A percentile compares a stretch with the other conserved stretches of the same genome.
phyloP scores from a whole-genome alignment of 2,113 vertebrate species.

The Oryzias curvinotus region DNA sequence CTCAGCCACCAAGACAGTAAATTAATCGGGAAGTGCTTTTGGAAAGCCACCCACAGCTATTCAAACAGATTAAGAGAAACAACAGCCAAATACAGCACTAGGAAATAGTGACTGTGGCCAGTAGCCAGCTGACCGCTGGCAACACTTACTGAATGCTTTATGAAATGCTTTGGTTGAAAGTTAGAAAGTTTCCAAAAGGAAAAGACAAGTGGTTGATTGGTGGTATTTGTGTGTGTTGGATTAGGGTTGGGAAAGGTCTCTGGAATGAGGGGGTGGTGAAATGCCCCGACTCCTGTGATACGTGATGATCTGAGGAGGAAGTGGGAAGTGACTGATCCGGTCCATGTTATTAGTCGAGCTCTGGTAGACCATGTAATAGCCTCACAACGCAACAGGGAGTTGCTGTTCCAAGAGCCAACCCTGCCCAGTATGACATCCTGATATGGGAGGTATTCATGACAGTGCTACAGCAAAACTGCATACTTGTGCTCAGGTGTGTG shows the following conservation, averaged over 20 bases:
- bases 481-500: conserved; percentile 64
- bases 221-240: conserved; percentile 41
- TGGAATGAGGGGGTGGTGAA: conserved; percentile 60
- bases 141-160: conserved; percentile 52
- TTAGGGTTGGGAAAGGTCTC: conserved; percentile 50
- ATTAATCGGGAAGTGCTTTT: conserved; percentile 63
- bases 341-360: conserved; percentile 82
- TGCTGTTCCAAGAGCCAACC: conserved; percentile 67
- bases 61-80: conserved; percentile 73
- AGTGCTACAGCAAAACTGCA: conserved; percentile 52
- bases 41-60: conserved; percentile 68
- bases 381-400: conserved; percentile 75
- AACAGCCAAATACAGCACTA: conserved; percentile 62
- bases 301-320: conserved; percentile 72
- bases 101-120: conserved; percentile 52
- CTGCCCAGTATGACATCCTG: conserved; percentile 75
- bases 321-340: conserved; percentile 72
- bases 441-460: conserved; percentile 65
- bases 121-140: conserved; percentile 56
- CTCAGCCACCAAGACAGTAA: conserved; percentile 70
- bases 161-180: conserved; percentile 15
- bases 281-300: conserved; percentile 63
- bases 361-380: conserved; percentile 83
- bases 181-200: conserved; percentile 14
- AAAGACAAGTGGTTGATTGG: conserved; percentile 13